Evolutionary conservation across 2,888 invertebrate species (phyloP).

Genomic region (Hetaerina titia): DNA sequence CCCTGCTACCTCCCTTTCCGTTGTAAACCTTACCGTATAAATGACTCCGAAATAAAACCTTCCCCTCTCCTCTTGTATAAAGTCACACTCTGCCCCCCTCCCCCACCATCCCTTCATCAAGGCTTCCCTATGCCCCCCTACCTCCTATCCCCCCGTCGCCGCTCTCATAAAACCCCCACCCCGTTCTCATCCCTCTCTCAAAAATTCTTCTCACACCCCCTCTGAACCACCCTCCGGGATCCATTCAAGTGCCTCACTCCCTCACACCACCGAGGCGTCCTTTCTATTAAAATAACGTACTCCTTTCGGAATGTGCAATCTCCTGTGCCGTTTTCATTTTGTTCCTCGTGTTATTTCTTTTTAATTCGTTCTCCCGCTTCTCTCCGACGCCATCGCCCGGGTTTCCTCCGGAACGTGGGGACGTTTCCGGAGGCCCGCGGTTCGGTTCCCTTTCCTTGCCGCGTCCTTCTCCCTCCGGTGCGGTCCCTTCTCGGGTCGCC

Average conservation of each 20-base stretch:
- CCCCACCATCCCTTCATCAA: neutral
- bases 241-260: neutral
- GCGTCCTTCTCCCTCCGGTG: neutral
- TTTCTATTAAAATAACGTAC: neutral
- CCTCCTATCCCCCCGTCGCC: neutral
- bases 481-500: neutral
- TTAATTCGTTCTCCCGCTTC: neutral
- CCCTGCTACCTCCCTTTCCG: neutral
- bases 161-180: neutral
- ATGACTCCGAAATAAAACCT: slow-evolving; percentile 12
- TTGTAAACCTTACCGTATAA: slow-evolving; percentile 50
- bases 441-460: neutral
- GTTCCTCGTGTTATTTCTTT: neutral
- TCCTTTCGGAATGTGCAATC: slow-evolving; percentile 6
- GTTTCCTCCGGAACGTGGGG: neutral
- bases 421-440: slow-evolving; percentile 39
- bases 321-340: neutral
- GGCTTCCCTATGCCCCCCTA: neutral
- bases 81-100: neutral
- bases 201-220: neutral
- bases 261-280: neutral
- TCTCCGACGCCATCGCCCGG: neutral
- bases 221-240: neutral
- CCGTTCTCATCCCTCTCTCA: neutral
- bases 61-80: neutral